Evolutionary conservation across 64 coral and sea anemone genomes (phyloP), one percentile per base, ranked within the genome.

Genomic region (Montipora capricornis): DNA sequence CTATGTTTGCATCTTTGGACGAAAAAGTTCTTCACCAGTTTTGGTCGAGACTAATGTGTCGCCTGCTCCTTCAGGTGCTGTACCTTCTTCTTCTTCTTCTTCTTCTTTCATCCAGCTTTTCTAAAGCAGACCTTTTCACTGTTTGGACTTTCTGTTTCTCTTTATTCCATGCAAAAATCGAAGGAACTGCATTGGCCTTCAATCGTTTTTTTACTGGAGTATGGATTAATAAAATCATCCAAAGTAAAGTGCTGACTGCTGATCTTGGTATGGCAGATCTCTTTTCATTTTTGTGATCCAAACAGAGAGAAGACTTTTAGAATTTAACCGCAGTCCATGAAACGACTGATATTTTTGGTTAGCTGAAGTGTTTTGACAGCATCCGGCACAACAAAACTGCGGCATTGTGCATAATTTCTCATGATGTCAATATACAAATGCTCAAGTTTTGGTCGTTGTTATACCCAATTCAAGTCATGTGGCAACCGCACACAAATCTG

Each of bases 231-330:
- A 61, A 83, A 94, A 49, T 95, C 88, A 0, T 73, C 75, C 2
- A 5, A 2, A 37, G 48, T 5, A 79, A 95, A 95, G 80, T 95
- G 93, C n/a, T 68, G 73, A 75, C 93, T 78, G 19, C 93, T 90
- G 13, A 90, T 95, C 61, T 95, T 91, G 0, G 69, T 55, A 29
- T 95, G 94, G 8, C 73, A n/a, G 87, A 85, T 95, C 44, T 49
- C 93, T 37, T 76, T 55, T 17, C 68, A 94, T 83, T 90, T 94
- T 94, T 58, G 78, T 71, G 1, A 90, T 90, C 87, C 93, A 95
- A 20, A 76, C 79, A 68, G 68, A 76, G 14, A 84, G 71, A n/a
- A 86, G 53, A 57, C 53, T 77, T 58, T 26, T 26, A 7, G 15
- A 29, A 60, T 92, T 14, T n/a, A 81, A 5, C 14, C 81, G 91